Evolutionary conservation across 2,888 invertebrate genomes (phyloP).

Genomic region (Epirrita christyi): DNA sequence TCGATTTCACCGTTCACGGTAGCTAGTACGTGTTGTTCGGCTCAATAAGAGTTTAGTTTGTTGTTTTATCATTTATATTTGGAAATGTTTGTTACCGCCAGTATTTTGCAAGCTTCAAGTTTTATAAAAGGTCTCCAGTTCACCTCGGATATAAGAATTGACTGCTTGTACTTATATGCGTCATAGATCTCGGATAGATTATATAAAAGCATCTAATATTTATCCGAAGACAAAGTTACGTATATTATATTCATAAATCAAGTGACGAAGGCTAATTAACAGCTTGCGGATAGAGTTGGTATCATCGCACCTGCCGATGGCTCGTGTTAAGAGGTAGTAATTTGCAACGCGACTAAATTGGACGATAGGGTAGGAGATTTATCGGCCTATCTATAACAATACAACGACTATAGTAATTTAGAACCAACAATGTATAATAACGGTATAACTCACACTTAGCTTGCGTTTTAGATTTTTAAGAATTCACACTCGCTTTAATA

Average conservation of each 20-base stretch:
- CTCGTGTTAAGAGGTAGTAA: conserved; percentile 47
- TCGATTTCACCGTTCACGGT: conserved; percentile 36
- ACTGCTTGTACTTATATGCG: conserved; percentile 38
- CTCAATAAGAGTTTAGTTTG: conserved; percentile 21
- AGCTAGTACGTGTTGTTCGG: conserved; percentile 33
- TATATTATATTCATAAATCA: no score
- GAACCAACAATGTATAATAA: not conserved
- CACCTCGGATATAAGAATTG: conserved; percentile 35
- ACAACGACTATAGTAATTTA: no score
- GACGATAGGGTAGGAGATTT: conserved; percentile 31
- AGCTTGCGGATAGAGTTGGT: conserved; percentile 53
- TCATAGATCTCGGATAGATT: conserved; percentile 52
- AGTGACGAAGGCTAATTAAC: conserved; percentile 69
- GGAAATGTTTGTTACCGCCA: conserved; percentile 11
- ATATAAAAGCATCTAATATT: no score
- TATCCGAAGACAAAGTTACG: conserved; percentile 48
- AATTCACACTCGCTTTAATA: conserved; percentile 18
- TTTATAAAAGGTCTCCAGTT: conserved; percentile 30
- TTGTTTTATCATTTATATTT: conserved; percentile 25
- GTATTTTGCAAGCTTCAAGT: conserved; percentile 17
- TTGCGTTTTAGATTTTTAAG: not conserved
- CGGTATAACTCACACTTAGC: not conserved
- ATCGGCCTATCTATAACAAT: conserved; percentile 24
- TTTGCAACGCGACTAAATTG: conserved; percentile 45
- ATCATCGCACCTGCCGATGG: conserved; percentile 62